phyloP scores from a whole-genome alignment of 2,113 vertebrate genomes.

The Herpetotheres cachinnans region DNA sequence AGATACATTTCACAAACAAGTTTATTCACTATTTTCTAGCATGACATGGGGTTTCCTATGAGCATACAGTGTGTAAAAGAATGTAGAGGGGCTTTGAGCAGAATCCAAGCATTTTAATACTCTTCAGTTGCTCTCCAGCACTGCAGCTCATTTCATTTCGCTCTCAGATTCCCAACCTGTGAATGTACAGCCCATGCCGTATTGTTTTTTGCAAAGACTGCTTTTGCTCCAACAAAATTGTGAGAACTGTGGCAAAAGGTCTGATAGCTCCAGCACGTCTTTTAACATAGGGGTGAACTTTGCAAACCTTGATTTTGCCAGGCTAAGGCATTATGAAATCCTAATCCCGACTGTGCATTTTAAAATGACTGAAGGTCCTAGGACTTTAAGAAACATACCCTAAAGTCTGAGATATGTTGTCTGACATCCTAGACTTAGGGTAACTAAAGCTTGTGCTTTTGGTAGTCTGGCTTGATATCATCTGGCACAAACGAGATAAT shows the following conservation, averaged over 20 bases:
- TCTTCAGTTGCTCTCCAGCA: not conserved
- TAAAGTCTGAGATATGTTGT: not conserved
- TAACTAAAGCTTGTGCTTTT: not conserved
- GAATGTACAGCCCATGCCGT: not conserved
- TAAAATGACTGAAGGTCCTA: not conserved
- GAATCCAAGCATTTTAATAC: not conserved
- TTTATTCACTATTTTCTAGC: not conserved
- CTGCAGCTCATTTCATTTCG: not conserved
- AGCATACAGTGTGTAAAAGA: not conserved
- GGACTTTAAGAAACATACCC: not conserved
- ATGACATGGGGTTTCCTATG: not conserved
- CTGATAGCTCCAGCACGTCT: not conserved
- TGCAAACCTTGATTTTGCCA: not conserved
- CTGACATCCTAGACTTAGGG: not conserved
- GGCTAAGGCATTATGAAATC: not conserved
- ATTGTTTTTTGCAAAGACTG: not conserved
- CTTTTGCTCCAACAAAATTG: not conserved
- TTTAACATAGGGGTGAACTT: not conserved
- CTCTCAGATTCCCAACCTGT: not conserved
- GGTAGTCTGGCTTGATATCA: not conserved
- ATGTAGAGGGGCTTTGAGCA: not conserved
- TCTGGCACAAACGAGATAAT: not conserved
- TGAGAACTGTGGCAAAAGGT: not conserved
- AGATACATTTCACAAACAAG: not conserved
- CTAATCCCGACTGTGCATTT: not conserved